These are phyloP conservation scores for Shargacucullia verbasci DNA, from an alignment of 2,888 invertebrate genomes.

Conservation along the genomic window DNA sequence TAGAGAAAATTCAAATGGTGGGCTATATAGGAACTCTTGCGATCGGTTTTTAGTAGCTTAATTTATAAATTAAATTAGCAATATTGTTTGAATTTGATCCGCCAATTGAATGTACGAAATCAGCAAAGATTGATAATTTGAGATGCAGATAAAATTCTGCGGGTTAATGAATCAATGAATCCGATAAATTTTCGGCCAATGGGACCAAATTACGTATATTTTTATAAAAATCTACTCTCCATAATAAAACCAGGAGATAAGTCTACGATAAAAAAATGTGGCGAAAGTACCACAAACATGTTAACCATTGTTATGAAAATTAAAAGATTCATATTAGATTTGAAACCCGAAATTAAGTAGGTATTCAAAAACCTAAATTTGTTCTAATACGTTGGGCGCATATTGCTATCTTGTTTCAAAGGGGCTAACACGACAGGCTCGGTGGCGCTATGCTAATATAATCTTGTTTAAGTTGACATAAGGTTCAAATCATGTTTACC, in stretches of 20 bases:
- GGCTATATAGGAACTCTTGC: constrained; percentile 40
- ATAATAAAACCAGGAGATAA: constrained; percentile 13
- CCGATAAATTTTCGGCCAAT: constrained; percentile 3
- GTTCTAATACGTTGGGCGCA: constrained; percentile 25
- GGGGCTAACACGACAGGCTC: constrained; percentile 23
- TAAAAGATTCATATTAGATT: constrained; percentile 6
- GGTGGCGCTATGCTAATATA: constrained; percentile 19
- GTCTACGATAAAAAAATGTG: constrained; percentile 20
- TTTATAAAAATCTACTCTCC: constrained; percentile 8
- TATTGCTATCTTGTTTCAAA: constrained; percentile 6
- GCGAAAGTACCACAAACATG: constrained; percentile 25
- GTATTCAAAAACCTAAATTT: constrained; percentile 21
- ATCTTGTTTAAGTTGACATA: background rate
- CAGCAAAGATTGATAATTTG: too few relatives aligned
- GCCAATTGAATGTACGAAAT: too few relatives aligned
- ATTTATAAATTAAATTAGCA: background rate
- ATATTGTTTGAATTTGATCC: background rate
- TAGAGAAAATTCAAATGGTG: constrained; percentile 22
- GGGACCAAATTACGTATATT: background rate
- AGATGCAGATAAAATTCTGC: background rate
- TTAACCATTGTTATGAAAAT: constrained; percentile 4
- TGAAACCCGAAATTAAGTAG: too few relatives aligned
- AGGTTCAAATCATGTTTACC: too few relatives aligned
- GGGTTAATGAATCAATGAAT: background rate
- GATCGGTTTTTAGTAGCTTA: constrained; percentile 8